Evolutionary conservation across 2,113 vertebrate species (phyloP).

Genomic region (Plectropomus leopardus): DNA sequence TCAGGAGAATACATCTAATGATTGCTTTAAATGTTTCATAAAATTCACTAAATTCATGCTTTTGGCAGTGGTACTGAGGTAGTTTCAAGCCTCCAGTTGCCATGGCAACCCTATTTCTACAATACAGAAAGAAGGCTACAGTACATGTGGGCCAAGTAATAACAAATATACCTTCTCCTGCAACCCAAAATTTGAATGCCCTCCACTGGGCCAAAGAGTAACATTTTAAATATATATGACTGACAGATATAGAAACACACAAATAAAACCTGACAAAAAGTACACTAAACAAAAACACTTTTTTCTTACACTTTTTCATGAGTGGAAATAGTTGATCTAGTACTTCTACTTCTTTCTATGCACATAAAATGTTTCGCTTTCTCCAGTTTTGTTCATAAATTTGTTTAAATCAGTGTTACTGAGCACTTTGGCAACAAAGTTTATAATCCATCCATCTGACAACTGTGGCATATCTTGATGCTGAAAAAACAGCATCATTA

Average conservation of each 20-base stretch:
- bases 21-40: neutral
- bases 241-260: neutral
- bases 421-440: no score
- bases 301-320: no score
- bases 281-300: no score
- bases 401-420: no score
- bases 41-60: neutral
- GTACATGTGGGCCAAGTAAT: constrained; percentile 13
- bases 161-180: constrained; percentile 1
- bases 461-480: no score
- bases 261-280: neutral
- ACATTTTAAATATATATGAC: neutral
- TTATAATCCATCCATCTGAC: no score
- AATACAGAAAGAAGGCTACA: constrained; percentile 31
- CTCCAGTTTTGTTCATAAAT: no score
- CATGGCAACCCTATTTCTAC: constrained; percentile 47
- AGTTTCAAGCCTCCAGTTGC: constrained; percentile 31
- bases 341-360: no score
- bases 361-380: no score
- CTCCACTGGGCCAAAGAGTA: neutral
- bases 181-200: neutral
- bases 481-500: no score
- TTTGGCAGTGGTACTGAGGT: neutral
- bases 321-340: no score
- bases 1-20: neutral